Evolutionary conservation across 2,888 invertebrate species (phyloP).

Genomic region (Abrostola triplasia): DNA sequence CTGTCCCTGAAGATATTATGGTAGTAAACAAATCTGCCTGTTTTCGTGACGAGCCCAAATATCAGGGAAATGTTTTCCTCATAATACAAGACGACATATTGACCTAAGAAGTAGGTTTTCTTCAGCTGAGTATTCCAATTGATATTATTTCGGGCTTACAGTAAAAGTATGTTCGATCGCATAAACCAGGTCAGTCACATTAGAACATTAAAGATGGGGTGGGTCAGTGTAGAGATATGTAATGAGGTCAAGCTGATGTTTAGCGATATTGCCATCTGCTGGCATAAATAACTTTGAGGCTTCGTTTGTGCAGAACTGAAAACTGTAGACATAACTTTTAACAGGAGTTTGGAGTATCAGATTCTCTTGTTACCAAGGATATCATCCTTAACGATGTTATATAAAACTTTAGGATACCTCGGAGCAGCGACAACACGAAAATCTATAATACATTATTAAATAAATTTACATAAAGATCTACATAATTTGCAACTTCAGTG

Average conservation of each 20-base stretch:
- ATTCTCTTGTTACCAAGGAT: neutral
- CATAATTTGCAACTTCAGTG: too few species aligned
- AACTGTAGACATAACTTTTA: conserved; percentile 26
- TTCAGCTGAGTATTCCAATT: neutral
- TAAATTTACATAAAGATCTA: too few species aligned
- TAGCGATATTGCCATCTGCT: conserved; percentile 10
- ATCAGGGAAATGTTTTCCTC: too few species aligned
- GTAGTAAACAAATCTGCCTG: too few species aligned
- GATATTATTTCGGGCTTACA: conserved; percentile 3
- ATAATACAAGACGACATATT: too few species aligned
- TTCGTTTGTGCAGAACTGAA: conserved; percentile 15
- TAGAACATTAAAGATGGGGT: conserved; percentile 31
- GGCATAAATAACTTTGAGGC: conserved; percentile 10
- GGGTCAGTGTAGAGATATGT: conserved; percentile 35
- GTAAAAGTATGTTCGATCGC: conserved; percentile 19
- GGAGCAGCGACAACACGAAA: too few species aligned
- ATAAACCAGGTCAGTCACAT: conserved; percentile 37
- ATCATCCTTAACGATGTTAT: too few species aligned
- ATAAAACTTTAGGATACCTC: too few species aligned
- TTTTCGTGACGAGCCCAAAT: too few species aligned
- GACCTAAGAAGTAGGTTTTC: neutral
- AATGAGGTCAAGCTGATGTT: conserved; percentile 36
- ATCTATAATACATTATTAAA: too few species aligned
- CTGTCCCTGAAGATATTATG: too few species aligned
- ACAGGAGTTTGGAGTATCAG: conserved; percentile 15